Evolutionary conservation across 2,113 vertebrate species (phyloP), one percentile per base, ranked within the genome.

Genomic region (Athene cunicularia): DNA sequence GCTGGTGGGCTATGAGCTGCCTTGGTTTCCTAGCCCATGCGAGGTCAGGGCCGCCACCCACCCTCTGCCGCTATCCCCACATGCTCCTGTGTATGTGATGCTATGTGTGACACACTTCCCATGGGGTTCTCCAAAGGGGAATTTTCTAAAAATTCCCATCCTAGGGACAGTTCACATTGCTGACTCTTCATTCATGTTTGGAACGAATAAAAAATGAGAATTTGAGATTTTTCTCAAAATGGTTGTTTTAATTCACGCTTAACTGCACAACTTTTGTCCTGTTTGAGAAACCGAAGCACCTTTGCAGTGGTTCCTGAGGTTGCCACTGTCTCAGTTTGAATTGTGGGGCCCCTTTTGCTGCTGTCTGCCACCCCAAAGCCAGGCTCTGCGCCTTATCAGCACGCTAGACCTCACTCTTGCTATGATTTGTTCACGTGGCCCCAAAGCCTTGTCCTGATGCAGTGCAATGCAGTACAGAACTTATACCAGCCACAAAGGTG

Each of bases 31-130:
- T 8, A 71, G 23, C 20, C 49, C 23, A 27, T 0, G 1, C 0
- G 1, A 75, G 30, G 47, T 33, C 43, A 68, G 67, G 60, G 58
- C 39, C 75, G 71, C 26, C 32, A 9, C 24, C 17, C 0, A 0
- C 10, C 2, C 32, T 77, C 74, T 56, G 49, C 53, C 39, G 12
- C 0, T 2, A 10, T 17, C 53, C 52, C 53, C 43, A 9, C 5
- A 2, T 2, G 4, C 45, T 60, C 5, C 0, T 5, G 11, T 12
- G 3, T 24, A 2, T 3, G 1, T 17, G 35, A 77, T 1, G 2
- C 15, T 30, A 13, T 24, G 26, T 60, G 50, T 74, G 58, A 58
- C 30, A 49, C 2, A 5, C 6, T 63, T n/a, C 32, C 37, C 14
- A 3, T 5, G 19, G 24, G 15, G 11, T 7, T 72, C 22, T 80